Evolutionary conservation across 2,113 vertebrate genomes (phyloP).

Genomic region (Bujurquina vittata): DNA sequence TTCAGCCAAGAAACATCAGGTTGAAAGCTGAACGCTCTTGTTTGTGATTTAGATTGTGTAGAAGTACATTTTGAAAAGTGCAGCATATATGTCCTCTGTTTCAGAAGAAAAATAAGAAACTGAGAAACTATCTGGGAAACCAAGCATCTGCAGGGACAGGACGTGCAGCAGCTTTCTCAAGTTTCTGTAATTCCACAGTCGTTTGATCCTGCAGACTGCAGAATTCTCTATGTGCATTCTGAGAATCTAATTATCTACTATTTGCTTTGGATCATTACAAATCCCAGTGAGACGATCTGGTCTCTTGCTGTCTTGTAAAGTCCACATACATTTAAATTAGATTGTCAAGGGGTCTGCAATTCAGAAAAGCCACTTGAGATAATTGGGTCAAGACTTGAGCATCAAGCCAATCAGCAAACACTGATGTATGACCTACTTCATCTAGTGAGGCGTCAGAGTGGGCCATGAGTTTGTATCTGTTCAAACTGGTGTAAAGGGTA

Average conservation of each 20-base stretch:
- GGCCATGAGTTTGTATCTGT: background rate
- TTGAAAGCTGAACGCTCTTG: background rate
- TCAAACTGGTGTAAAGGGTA: background rate
- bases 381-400: conserved; percentile 24
- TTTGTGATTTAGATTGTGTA: background rate
- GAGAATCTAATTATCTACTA: background rate
- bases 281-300: background rate
- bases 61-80: too few species aligned
- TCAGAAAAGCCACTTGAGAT: background rate
- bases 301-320: background rate
- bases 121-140: background rate
- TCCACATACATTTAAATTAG: background rate
- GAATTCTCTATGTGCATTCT: background rate
- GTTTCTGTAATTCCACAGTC: background rate
- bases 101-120: background rate
- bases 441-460: background rate
- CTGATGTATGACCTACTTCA: background rate
- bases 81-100: background rate
- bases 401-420: background rate
- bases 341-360: background rate
- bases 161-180: background rate
- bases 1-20: background rate
- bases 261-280: background rate
- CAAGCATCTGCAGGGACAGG: background rate
- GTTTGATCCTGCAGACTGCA: background rate